Evolutionary conservation across 2,797 vertebrate genomes (phyloP).

Genomic region (Crax fasciolata): DNA sequence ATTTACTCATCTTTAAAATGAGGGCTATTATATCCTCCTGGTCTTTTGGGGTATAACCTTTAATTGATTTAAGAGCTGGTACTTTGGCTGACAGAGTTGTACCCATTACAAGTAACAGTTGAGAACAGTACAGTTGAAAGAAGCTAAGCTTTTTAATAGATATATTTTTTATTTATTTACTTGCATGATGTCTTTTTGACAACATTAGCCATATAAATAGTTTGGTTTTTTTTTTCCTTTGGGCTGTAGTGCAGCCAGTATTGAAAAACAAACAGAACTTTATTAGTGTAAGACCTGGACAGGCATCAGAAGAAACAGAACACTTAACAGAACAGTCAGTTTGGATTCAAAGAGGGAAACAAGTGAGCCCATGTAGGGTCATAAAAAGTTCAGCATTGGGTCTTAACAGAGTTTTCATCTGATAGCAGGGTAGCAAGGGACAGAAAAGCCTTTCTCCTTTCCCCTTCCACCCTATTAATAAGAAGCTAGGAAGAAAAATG

Average conservation of each 20-base stretch:
- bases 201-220: neutral
- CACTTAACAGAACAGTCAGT: neutral
- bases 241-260: neutral
- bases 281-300: neutral
- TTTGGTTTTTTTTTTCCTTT: neutral
- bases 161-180: neutral
- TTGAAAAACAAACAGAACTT: neutral
- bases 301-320: neutral
- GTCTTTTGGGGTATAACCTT: constrained; percentile 6
- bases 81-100: constrained; percentile 8
- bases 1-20: constrained; percentile 58
- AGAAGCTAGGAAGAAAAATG: neutral
- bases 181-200: neutral
- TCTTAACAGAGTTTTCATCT: neutral
- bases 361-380: fast-evolving
- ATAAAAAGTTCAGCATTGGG: neutral
- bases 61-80: constrained; percentile 64
- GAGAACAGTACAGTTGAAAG: constrained; percentile 15
- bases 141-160: neutral
- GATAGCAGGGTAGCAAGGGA: neutral
- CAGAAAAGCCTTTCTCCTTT: neutral
- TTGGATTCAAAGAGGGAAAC: neutral
- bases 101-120: constrained; percentile 45
- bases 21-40: constrained; percentile 1
- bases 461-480: neutral